These are phyloP conservation scores for Acanthisitta chloris DNA, from an alignment of 2,113 vertebrate genomes.

Conservation along the genomic window DNA sequence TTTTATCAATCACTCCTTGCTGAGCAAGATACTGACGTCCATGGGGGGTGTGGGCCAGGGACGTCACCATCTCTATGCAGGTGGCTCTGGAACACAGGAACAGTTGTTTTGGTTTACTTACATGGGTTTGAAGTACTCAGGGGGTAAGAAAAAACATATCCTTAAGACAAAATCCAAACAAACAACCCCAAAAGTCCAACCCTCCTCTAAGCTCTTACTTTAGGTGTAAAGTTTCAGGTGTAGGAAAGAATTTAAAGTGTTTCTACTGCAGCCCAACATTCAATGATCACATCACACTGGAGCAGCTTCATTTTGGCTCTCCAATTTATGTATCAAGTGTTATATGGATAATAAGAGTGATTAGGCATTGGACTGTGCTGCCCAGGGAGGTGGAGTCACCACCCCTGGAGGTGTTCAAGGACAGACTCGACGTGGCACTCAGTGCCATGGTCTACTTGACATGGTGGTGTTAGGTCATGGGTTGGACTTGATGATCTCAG, in stretches of 20 bases:
- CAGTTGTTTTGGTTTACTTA: accelerated
- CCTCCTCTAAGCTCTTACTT: not conserved
- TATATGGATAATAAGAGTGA: no score
- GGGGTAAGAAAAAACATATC: not conserved
- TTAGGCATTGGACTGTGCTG: no score
- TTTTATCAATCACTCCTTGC: conserved; percentile 87
- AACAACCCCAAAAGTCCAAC: not conserved
- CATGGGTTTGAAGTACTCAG: accelerated
- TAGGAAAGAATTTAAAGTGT: not conserved
- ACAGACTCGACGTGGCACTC: no score
- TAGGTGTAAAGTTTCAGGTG: accelerated
- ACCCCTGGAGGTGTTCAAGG: no score
- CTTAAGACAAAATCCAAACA: not conserved
- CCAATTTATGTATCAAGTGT: not conserved
- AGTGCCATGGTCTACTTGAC: no score
- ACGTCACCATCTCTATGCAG: conserved; percentile 91
- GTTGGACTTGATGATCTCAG: no score
- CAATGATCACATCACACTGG: not conserved
- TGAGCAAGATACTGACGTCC: conserved; percentile 88
- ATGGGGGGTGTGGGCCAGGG: conserved; percentile 82
- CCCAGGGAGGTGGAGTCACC: no score
- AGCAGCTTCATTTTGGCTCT: not conserved
- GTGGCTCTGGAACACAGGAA: conserved; percentile 79
- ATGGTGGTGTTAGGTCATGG: no score
- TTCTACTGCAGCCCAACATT: accelerated